Base-by-base conservation (phyloP, 1,140 invertebrate genomes). In the Pararge aegeria region DNA sequence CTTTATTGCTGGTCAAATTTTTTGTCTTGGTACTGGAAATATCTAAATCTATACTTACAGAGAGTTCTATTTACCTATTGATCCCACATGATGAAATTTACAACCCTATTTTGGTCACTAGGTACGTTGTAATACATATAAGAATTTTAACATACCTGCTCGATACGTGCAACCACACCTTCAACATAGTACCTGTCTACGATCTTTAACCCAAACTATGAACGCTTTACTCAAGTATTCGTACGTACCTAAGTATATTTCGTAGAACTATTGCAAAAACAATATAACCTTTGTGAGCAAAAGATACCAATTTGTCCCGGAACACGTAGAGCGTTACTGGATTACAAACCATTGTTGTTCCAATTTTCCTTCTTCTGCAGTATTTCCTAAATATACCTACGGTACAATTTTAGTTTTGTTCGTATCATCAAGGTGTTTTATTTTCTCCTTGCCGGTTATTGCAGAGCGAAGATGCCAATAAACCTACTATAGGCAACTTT, bases 261-360 rank as follows among this genome's bases (percentile, higher is more conserved):
- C 15, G 3, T 46, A 3, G 16, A 46, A 9, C 42, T 19, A n/a
- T 46, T 18, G 42, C 2, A 5, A 15, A 46, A 46, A 46, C 42
- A 46, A 46, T 46, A 46, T 46, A 18, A 9, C 42, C 19, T 46
- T 46, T 20, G 42, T 20, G 42, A 46, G 42, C 10, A 46, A 46
- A 46, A 12, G 1, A 20, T 46, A 15, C 2, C 42, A 46, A 46
- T 46, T 46, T 46, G 19, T 46, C 42, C 42, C 6, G 16, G 19
- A 46, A 46, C 19, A 46, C 42, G 42, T 15, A 20, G n/a, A n/a
- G 19, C 42, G 18, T 20, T 46, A 19, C 42, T 20, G 16, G 16
- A 46, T 46, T 46, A 46, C 42, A 46, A n/a, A 18, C 42, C 18
- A 12, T 46, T 46, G 42, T 46, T 21, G 42, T 46, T 46, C 20